Evolutionary conservation across 2,888 invertebrate genomes (phyloP).

Genomic region (Dione vanillae): DNA sequence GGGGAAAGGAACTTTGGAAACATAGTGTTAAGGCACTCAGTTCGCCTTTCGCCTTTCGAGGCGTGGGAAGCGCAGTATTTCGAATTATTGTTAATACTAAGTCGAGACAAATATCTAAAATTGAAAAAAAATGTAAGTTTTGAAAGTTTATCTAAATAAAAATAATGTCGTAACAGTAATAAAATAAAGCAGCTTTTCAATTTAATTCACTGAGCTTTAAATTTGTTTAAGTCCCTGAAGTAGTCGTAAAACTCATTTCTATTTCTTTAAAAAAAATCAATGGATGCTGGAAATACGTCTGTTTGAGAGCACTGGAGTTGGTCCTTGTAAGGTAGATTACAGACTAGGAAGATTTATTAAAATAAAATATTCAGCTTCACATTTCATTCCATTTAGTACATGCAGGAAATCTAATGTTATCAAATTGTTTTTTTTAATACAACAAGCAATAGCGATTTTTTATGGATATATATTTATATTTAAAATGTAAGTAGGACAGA

Average conservation of each 20-base stretch:
- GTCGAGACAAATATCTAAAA: background rate
- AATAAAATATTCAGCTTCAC: background rate
- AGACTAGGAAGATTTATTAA: background rate
- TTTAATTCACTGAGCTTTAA: slow-evolving; percentile 23
- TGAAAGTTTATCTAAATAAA: background rate
- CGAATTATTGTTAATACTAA: background rate
- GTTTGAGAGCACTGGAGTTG: slow-evolving; percentile 11
- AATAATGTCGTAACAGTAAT: slow-evolving; percentile 12
- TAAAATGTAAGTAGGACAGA: too few relatives aligned
- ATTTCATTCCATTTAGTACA: too few relatives aligned
- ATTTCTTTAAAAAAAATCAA: slow-evolving; percentile 21
- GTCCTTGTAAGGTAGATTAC: slow-evolving; percentile 4
- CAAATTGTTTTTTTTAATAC: too few relatives aligned
- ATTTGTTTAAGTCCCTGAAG: slow-evolving; percentile 13
- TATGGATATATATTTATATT: too few relatives aligned
- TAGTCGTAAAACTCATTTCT: slow-evolving; percentile 23
- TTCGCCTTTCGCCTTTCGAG: too few relatives aligned
- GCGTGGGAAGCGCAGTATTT: too few relatives aligned
- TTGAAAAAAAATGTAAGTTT: slow-evolving; percentile 3
- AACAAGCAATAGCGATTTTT: too few relatives aligned
- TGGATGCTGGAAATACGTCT: slow-evolving; percentile 16
- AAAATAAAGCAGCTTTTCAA: slow-evolving; percentile 18
- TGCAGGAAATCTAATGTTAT: too few relatives aligned
- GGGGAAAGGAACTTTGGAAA: too few relatives aligned
- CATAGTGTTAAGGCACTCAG: too few relatives aligned